These are phyloP conservation scores for Panopea generosa DNA, from an alignment of 2,888 invertebrate species.

Conservation along the genomic window DNA sequence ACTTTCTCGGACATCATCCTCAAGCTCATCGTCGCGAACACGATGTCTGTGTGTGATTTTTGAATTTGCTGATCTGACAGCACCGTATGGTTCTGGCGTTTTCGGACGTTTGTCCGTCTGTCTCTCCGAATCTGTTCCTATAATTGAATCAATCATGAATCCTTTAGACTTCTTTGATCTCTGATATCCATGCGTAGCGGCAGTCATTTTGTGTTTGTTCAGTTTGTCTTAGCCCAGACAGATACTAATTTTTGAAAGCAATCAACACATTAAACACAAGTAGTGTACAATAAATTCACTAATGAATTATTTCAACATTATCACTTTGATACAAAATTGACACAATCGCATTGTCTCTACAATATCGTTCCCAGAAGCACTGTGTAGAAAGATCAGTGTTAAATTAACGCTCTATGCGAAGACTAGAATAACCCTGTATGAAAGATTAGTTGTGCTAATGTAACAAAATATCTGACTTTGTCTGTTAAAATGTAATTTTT, in stretches of 20 bases:
- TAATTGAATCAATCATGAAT: constrained; percentile 67
- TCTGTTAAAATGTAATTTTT: constrained; percentile 56
- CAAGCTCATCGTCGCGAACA: not conserved
- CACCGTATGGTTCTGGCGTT: constrained; percentile 20
- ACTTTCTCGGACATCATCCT: not conserved
- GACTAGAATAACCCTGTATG: not conserved
- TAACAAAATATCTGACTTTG: constrained; percentile 60
- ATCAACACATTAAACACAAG: not conserved
- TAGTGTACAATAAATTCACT: not conserved
- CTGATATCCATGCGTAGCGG: constrained; percentile 35
- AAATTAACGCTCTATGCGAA: no score
- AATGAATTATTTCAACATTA: no score
- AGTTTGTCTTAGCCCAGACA: not conserved
- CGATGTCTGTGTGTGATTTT: not conserved
- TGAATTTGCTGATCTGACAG: not conserved
- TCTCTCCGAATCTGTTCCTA: constrained; percentile 66
- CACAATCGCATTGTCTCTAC: no score
- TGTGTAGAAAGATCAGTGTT: no score
- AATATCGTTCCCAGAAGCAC: no score
- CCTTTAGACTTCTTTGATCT: constrained; percentile 54
- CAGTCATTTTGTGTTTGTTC: constrained; percentile 47
- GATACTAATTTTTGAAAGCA: not conserved
- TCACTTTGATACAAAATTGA: no score
- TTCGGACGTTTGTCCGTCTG: constrained; percentile 49
- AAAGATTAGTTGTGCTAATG: constrained; percentile 44